Evolutionary conservation across 2,888 invertebrate genomes (phyloP), one percentile per base, ranked within the genome.

Genomic region (Bombylius major): DNA sequence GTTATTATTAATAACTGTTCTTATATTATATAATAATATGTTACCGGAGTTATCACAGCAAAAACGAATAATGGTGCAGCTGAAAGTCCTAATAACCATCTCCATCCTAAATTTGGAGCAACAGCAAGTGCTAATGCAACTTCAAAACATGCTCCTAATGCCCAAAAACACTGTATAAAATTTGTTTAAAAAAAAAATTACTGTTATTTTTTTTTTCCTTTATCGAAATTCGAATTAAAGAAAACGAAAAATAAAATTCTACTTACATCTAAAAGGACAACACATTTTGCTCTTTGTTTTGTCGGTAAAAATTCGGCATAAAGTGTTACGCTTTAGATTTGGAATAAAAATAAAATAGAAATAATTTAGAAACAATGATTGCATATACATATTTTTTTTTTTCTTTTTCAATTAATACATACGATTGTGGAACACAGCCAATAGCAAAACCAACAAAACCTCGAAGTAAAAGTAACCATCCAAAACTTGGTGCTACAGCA

Each of bases 351-450:
- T 57, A 59, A 60, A 61, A 58, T 51, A 54, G 51, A 36, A 36
- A 36, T 23, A 23, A 23, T 23, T 23, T 23, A 23, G 23, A 23
- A 23, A 23, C 23, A 23, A 23, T 23, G 23, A 23, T 23, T 54
- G 47, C 76, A 53, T 46, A n/a, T 47, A 54, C 33, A 56, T 55
- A 57, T 57, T 32, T 56, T 54, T 23, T 23, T 23, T 23, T 3
- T 57, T 23, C 23, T 23, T 23, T 3, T 57, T 23, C 23, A 55
- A 57, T 54, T 42, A 59, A 58, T 56, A 83, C 90, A 86, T 79
- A 94, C 94, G 95, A 93, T 76, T 97, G 96, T 54, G 96, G 95
- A 45, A 94, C 92, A 70, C 96, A 95, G 63, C 96, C 96, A 67
- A 96, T 93, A 31, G 95, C 93, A 76, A 97, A 94, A 49, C 97